A percentile compares a stretch with the other conserved stretches of the same genome.
Conservation (phyloP, 2,888 invertebrate species). For the Mythimna lalbum region DNA sequence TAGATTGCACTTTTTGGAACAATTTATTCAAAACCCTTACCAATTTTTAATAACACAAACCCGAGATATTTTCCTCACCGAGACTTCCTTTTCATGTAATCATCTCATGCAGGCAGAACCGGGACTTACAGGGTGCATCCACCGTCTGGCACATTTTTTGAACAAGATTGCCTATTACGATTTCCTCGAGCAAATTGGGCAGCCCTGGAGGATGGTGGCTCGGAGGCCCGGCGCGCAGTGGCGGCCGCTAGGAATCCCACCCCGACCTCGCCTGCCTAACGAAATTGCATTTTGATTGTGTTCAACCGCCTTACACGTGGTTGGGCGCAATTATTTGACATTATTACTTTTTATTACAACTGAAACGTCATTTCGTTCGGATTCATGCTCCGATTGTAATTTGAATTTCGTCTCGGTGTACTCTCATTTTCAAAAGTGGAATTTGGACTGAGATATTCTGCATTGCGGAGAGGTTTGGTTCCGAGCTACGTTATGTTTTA, state of each 20-base stretch:
- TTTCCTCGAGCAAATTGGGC: constrained; percentile 64
- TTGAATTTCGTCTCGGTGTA: constrained; percentile 64
- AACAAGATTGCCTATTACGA: constrained; percentile 65
- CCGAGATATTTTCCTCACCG: constrained; percentile 17
- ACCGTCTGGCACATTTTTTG: constrained; percentile 58
- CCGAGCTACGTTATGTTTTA: constrained; percentile 57
- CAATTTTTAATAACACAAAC: constrained; percentile 31
- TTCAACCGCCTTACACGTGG: constrained; percentile 79
- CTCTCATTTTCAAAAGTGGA: constrained; percentile 62
- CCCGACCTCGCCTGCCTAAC: constrained; percentile 65
- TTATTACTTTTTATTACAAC: constrained; percentile 81
- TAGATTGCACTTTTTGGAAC: constrained; percentile 59
- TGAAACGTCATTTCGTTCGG: constrained; percentile 67
- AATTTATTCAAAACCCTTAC: constrained; percentile 44
- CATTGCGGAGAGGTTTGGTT: constrained; percentile 61
- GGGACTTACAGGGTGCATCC: constrained; percentile 49
- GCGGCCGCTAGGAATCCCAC: constrained; percentile 60
- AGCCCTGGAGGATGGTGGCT: constrained; percentile 60
- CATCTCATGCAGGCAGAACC: constrained; percentile 41
- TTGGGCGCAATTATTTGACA: constrained; percentile 80
- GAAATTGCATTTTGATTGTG: constrained; percentile 86
- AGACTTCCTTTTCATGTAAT: constrained; percentile 42
- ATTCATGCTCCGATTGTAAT: constrained; percentile 64
- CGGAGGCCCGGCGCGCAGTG: constrained; percentile 26
- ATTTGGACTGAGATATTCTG: constrained; percentile 55